Evolutionary conservation across 2,797 vertebrate genomes (phyloP).

Genomic region (Diceros bicornis): DNA sequence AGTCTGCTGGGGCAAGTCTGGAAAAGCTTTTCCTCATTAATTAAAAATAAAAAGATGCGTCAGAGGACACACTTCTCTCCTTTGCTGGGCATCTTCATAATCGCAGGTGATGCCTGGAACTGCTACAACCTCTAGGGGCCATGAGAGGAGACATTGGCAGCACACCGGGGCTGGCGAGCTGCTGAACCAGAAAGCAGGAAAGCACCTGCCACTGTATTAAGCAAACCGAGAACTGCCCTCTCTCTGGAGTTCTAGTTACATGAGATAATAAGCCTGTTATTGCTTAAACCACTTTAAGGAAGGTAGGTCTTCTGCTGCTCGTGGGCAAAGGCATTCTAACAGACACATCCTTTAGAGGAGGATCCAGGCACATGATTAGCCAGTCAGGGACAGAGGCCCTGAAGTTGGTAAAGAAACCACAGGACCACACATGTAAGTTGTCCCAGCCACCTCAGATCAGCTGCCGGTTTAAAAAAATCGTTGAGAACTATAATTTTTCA

Average conservation of each 20-base stretch:
- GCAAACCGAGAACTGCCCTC: not conserved
- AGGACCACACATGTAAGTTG: not conserved
- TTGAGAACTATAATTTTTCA: not conserved
- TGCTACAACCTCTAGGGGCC: not conserved
- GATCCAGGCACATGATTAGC: not conserved
- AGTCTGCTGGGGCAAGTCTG: not conserved
- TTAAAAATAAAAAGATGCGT: conserved; percentile 49
- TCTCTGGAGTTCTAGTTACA: not conserved
- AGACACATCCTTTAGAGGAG: not conserved
- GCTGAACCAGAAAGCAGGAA: not conserved
- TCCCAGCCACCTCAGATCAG: not conserved
- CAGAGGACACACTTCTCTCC: not conserved
- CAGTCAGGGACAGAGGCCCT: too few relatives aligned
- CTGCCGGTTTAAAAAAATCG: not conserved
- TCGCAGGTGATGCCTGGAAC: not conserved
- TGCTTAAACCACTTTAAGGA: not conserved
- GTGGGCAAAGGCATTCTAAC: not conserved
- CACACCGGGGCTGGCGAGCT: not conserved
- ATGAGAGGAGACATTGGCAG: not conserved
- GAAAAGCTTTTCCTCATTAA: not conserved
- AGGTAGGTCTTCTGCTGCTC: not conserved
- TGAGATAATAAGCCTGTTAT: not conserved
- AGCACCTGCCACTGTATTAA: not conserved
- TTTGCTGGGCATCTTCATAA: not conserved
- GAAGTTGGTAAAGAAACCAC: not conserved